Base-by-base conservation (phyloP, 2,888 invertebrate genomes). In the Aspidiotus destructor region DNA sequence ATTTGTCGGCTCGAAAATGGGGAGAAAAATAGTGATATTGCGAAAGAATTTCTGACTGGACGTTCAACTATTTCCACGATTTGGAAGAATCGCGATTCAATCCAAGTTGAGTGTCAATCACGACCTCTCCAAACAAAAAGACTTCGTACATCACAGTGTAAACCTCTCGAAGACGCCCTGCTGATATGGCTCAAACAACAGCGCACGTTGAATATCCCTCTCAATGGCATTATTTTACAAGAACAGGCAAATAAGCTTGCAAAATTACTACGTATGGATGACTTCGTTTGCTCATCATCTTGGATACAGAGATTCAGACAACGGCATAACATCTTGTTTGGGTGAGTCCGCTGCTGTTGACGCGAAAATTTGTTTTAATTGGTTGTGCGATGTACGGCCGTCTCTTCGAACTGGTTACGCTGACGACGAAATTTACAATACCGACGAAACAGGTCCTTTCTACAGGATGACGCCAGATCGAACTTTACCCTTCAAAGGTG, bases 391-490 rank as follows among this genome's bases (percentile, higher is more conserved):
- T 63, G 48, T 71, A 63, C 68, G 62, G 69, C 69, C 71, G 57
- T 62, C 70, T 61, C 65, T 73, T 62, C 72, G 55, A 8, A 15
- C 73, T 72, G 63, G 70, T 63, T 73, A 73, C 68, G 65, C 72
- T 71, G 70, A 71, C 41, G 64, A 71, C 48, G 72, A 74, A 64
- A 71, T 74, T 67, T 75, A 73, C 69, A 75, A 75, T 68, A 72
- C 74, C 8, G 74, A 75, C 69, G 73, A 75, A 72, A 74, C 73
- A 40, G 73, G 72, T 16, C 67, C 75, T 16, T 74, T 73, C 71
- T 74, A 70, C 65, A 74, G 73, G 69, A 70, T 71, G 69, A 63
- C 73, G 11, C 73, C 74, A 8, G 73, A 76, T 70, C 73, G 73
- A 73, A 74, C 73, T 1, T 62, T 74, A 11, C 71, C 71, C 40